phyloP scores from a whole-genome alignment of 1,140 invertebrate genomes.

The Tetramorium parvispinum region DNA sequence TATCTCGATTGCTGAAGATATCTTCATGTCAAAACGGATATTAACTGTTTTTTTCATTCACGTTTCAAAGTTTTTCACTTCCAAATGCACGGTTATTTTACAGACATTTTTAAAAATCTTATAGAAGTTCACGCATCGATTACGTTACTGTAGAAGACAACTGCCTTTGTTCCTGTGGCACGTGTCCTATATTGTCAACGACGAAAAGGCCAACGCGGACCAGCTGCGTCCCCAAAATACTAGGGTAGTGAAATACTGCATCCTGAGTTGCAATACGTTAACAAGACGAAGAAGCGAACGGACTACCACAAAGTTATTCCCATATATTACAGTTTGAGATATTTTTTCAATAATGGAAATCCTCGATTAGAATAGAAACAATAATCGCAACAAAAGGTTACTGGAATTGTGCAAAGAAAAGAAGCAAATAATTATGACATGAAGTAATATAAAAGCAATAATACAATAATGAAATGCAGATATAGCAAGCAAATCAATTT shows the following conservation, averaged over 20 bases:
- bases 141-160: slow-evolving; percentile 21
- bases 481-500: neutral
- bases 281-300: slow-evolving; percentile 17
- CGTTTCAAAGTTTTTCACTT: neutral
- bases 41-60: neutral
- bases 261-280: neutral
- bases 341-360: neutral
- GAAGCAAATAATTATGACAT: neutral
- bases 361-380: neutral
- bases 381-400: neutral
- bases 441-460: neutral
- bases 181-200: slow-evolving; percentile 49
- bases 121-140: slow-evolving; percentile 10
- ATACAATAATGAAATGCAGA: neutral
- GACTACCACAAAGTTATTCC: neutral
- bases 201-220: slow-evolving; percentile 27
- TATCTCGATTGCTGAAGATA: too few species aligned
- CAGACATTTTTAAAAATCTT: slow-evolving; percentile 36
- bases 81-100: slow-evolving; percentile 31
- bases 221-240: slow-evolving; percentile 47
- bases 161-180: slow-evolving; percentile 38
- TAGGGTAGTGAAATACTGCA: slow-evolving; percentile 15
- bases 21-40: too few species aligned
- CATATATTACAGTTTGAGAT: neutral
- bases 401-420: neutral